phyloP scores from a whole-genome alignment of 2,113 vertebrate genomes.

The Podarcis muralis region DNA sequence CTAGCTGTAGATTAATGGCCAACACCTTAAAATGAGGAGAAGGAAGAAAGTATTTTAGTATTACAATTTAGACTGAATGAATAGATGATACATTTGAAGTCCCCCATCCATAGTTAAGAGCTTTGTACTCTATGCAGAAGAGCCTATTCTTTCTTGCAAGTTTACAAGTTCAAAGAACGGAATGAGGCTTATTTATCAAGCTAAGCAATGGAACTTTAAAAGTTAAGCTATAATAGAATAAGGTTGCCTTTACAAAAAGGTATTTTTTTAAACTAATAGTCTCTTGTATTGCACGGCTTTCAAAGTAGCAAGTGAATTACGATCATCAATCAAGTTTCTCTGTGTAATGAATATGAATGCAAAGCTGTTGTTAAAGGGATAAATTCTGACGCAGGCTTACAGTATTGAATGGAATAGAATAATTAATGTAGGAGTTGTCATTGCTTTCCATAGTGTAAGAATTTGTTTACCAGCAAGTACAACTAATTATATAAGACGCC shows the following conservation, averaged over 20 bases:
- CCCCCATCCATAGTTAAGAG: not conserved
- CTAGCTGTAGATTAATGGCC: not conserved
- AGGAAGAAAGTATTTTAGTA: not conserved
- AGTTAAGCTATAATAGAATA: not conserved
- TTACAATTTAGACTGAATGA: not conserved
- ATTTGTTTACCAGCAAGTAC: slow-evolving; percentile 58
- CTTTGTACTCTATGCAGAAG: no score
- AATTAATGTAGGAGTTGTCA: slow-evolving; percentile 28
- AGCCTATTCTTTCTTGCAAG: not conserved
- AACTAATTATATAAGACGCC: slow-evolving; percentile 57
- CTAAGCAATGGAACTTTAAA: not conserved
- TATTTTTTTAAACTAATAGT: not conserved
- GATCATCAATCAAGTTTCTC: not conserved
- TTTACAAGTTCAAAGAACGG: not conserved
- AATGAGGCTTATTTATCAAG: not conserved
- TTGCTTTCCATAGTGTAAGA: not conserved
- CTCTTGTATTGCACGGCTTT: not conserved
- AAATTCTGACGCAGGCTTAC: slow-evolving; percentile 19
- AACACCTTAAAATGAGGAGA: not conserved
- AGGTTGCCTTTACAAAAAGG: not conserved
- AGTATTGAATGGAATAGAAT: slow-evolving; percentile 35
- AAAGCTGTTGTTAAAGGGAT: not conserved
- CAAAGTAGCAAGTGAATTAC: not conserved
- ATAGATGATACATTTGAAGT: not conserved
- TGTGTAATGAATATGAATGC: slow-evolving; percentile 12